A percentile compares a stretch with the other conserved stretches of the same genome.
These are phyloP conservation scores for Meloidogyne exigua DNA, from an alignment of 1,140 invertebrate genomes.

Conservation along the genomic window DNA sequence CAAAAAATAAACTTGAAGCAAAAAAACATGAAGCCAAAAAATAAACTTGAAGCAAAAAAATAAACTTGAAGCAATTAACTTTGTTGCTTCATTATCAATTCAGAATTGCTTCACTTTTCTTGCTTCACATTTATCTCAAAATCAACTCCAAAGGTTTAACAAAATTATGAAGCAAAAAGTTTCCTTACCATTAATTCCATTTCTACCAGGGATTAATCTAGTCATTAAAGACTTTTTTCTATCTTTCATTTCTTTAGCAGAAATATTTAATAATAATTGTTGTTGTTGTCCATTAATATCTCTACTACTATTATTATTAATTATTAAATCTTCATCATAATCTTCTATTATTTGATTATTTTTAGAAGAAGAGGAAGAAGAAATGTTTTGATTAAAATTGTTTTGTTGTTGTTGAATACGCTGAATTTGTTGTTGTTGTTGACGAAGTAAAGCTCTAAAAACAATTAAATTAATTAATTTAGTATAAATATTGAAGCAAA, in stretches of 20 bases:
- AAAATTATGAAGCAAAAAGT: too few species aligned
- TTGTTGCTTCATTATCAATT: too few species aligned
- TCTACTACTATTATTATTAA: too few species aligned
- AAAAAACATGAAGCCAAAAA: too few species aligned
- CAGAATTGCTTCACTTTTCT: too few species aligned
- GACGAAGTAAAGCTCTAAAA: conserved; percentile 14
- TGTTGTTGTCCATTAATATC: conserved; percentile 13
- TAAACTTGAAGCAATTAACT: too few species aligned
- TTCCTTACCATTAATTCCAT: conserved; percentile 42
- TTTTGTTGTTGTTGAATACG: conserved; percentile 25
- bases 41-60: too few species aligned
- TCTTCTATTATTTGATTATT: background rate
- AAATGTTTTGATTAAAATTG: conserved; percentile 31
- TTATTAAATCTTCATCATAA: conserved; percentile 25
- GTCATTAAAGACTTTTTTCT: conserved; percentile 62
- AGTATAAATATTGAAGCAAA: too few species aligned
- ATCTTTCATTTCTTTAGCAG: conserved; percentile 51
- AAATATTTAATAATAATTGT: conserved; percentile 14
- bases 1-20: too few species aligned
- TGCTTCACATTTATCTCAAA: too few species aligned
- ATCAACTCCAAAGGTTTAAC: too few species aligned
- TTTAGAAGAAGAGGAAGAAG: background rate
- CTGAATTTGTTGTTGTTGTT: conserved; percentile 26
- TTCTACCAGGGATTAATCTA: conserved; percentile 58
- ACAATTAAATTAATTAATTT: background rate